phyloP scores from a whole-genome alignment of 2,797 vertebrate species.

The Argentina silus region DNA sequence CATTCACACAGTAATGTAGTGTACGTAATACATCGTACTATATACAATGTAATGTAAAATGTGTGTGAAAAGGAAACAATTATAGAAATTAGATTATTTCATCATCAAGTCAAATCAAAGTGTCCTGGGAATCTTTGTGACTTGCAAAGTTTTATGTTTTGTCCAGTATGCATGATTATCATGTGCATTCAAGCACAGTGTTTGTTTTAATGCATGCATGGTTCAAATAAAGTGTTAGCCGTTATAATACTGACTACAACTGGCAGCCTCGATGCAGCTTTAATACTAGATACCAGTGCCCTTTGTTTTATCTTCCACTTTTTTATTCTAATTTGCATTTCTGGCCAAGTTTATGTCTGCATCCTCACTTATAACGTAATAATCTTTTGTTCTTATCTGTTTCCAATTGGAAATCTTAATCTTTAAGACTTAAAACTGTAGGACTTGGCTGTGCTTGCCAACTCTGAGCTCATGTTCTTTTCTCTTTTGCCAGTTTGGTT shows the following conservation, averaged over 20 bases:
- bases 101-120: too few species aligned
- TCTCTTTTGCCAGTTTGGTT: slow-evolving; percentile 47
- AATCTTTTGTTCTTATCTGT: slow-evolving; percentile 60
- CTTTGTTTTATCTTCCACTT: slow-evolving; percentile 55
- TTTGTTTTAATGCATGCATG: not conserved
- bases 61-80: too few species aligned
- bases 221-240: slow-evolving; percentile 41
- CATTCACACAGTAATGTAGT: too few species aligned
- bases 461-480: slow-evolving; percentile 56
- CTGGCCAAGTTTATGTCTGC: slow-evolving; percentile 32
- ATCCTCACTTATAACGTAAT: slow-evolving; percentile 53
- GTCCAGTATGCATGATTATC: too few species aligned
- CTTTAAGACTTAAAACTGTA: slow-evolving; percentile 59
- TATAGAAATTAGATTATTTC: too few species aligned
- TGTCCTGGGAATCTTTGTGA: too few species aligned
- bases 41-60: too few species aligned
- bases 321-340: slow-evolving; percentile 26
- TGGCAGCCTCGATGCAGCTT: slow-evolving; percentile 28
- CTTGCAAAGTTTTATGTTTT: too few species aligned
- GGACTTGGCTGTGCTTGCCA: slow-evolving; percentile 47
- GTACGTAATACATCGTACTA: too few species aligned
- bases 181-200: too few species aligned
- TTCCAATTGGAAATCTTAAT: slow-evolving; percentile 50
- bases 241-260: slow-evolving; percentile 14
- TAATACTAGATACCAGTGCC: slow-evolving; percentile 36